A percentile compares a stretch with the other conserved stretches of the same genome.
Conservation (phyloP, 2,797 vertebrate species). For the Tenualosa thibaudeaui region DNA sequence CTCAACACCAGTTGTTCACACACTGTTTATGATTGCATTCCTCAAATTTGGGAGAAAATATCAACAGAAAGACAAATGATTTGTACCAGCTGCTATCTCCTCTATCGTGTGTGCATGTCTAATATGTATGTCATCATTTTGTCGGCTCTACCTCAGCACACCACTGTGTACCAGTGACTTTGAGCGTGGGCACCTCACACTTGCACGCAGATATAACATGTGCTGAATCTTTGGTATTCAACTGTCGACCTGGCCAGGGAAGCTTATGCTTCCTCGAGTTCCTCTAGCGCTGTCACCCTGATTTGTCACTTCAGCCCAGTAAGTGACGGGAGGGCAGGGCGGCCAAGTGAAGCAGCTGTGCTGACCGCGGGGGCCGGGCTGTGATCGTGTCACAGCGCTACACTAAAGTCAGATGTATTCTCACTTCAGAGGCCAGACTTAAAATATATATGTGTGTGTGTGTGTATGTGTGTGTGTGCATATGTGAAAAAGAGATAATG, state of each 20-base stretch:
- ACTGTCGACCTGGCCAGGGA: conserved; percentile 4
- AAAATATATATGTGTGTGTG: background rate
- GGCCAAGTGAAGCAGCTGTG: background rate
- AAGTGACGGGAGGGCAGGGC: background rate
- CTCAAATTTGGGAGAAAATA: background rate
- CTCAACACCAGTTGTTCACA: conserved; percentile 18
- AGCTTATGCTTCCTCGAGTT: conserved; percentile 10
- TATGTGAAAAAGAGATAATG: background rate
- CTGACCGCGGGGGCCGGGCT: background rate
- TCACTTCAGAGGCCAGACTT: background rate
- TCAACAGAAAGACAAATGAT: background rate
- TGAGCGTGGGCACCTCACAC: background rate
- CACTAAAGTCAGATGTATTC: conserved; percentile 7
- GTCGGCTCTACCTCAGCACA: background rate
- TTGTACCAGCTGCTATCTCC: background rate
- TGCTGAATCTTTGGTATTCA: conserved; percentile 10
- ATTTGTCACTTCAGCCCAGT: background rate
- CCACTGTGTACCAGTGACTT: background rate
- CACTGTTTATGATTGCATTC: background rate
- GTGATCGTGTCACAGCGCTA: background rate
- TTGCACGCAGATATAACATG: conserved; percentile 6
- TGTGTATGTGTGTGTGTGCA: too few relatives aligned
- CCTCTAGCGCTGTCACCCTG: background rate
- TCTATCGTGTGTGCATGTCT: background rate
- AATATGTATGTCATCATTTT: background rate